phyloP scores from a whole-genome alignment of 2,888 invertebrate species.

The Zaprionus bogoriensis region DNA sequence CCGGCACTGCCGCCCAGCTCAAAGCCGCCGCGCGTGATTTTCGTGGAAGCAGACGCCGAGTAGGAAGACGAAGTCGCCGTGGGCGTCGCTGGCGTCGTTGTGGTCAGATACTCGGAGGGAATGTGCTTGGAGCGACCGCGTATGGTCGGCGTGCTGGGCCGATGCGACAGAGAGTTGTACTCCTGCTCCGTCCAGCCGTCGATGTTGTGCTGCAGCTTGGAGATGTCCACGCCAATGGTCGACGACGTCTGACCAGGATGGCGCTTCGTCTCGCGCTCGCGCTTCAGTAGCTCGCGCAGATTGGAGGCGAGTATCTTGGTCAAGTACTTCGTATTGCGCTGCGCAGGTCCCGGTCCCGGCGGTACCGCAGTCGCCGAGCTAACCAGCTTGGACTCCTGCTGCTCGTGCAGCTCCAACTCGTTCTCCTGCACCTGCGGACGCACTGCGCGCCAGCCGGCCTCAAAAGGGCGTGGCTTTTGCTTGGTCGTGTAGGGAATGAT shows the following conservation, averaged over 20 bases:
- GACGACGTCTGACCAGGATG: too few relatives aligned
- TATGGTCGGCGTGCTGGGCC: constrained; percentile 84
- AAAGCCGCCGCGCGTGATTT: constrained; percentile 42
- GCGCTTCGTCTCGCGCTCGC: constrained; percentile 80
- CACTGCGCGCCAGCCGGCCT: constrained; percentile 64
- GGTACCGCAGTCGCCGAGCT: constrained; percentile 75
- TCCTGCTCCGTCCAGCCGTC: constrained; percentile 93
- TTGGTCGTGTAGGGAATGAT: constrained; percentile 91
- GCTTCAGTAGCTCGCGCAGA: constrained; percentile 84
- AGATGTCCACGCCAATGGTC: constrained; percentile 85
- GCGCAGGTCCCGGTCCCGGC: constrained; percentile 70
- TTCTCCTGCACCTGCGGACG: constrained; percentile 48
- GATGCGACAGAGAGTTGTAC: constrained; percentile 85
- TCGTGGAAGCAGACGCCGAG: constrained; percentile 84
- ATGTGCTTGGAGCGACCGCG: constrained; percentile 89
- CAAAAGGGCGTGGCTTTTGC: constrained; percentile 85
- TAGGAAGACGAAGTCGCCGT: constrained; percentile 84
- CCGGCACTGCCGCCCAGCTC: constrained; percentile 49
- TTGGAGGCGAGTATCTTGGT: constrained; percentile 83
- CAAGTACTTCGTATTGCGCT: constrained; percentile 79
- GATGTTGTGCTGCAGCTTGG: constrained; percentile 90
- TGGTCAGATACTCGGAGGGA: constrained; percentile 89
- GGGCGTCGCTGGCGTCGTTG: constrained; percentile 84
- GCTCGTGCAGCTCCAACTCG: constrained; percentile 84
- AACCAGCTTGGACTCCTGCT: constrained; percentile 83